phyloP scores from a whole-genome alignment of 2,797 vertebrate genomes.

The Furcifer pardalis region DNA sequence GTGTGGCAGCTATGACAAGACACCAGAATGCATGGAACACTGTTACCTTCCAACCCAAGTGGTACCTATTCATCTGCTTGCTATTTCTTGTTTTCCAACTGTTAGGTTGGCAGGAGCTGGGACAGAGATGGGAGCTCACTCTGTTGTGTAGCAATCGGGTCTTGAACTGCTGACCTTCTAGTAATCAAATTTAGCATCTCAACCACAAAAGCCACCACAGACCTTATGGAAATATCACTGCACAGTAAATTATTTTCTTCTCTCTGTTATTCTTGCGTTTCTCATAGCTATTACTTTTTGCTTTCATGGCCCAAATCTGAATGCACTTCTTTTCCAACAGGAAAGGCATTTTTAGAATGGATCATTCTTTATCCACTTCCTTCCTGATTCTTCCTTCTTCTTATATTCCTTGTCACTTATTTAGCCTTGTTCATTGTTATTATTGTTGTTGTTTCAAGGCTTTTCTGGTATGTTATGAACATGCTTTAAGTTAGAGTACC shows the following conservation, averaged over 20 bases:
- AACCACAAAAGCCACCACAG: too few species aligned
- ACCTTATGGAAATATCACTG: neutral
- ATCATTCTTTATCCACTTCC: neutral
- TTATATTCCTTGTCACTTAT: constrained; percentile 9
- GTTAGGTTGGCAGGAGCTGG: too few species aligned
- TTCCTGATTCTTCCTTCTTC: constrained; percentile 17
- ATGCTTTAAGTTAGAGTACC: neutral
- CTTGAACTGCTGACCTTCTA: too few species aligned
- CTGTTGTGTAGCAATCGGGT: too few species aligned
- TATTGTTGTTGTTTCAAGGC: constrained; percentile 13
- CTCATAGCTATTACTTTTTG: neutral
- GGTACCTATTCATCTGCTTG: too few species aligned
- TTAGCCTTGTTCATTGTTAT: neutral
- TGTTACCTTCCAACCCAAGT: too few species aligned
- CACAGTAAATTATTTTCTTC: neutral
- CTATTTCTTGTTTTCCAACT: too few species aligned
- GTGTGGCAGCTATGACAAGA: too few species aligned
- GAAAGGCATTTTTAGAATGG: neutral
- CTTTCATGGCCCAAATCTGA: neutral
- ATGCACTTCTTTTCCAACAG: neutral
- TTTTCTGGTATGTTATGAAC: neutral
- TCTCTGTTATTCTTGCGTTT: neutral
- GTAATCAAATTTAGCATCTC: too few species aligned
- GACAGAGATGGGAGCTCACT: too few species aligned
- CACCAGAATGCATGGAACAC: too few species aligned